Evolutionary conservation across 2,113 vertebrate species (phyloP), one percentile per base, ranked within the genome.

Genomic region (Theristicus caerulescens): DNA sequence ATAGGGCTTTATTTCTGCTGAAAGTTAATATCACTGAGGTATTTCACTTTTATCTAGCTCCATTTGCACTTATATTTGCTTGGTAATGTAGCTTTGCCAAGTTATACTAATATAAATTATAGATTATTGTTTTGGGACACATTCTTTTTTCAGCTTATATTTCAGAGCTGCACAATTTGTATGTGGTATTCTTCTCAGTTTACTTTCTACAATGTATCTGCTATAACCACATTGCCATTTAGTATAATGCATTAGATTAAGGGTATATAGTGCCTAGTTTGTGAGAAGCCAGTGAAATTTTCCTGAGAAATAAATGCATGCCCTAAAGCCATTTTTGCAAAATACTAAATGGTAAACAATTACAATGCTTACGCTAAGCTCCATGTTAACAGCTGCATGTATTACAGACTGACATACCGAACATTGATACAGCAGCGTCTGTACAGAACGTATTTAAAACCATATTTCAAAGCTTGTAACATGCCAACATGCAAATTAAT

Each of bases 401-500:
- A 91, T 96, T 91, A 88, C 73, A 94, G 73, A 81, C 57, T 54
- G 83, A 95, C 96, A 92, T 38, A 57, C 16, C 0, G 13, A 96
- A 83, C 84, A 85, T 3, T 25, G 83, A 91, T 91, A 80, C 62
- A 82, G 70, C 44, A 54, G 77, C 54, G 80, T 78, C 95, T 94
- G 83, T 38, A 73, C n/a, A 25, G 79, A 95, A 94, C 18, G 6
- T 52, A 92, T 90, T 93, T 88, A 94, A 97, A 97, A 66, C 80
- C 58, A 13, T 94, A 97, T 97, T 98, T 97, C 93, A 96, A 98
- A 97, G 90, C 89, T 22, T 73, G 86, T 82, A 97, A 94, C 95
- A 83, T 54, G 77, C 88, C 96, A 96, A 96, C 96, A 96, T 96
- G 95, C 95, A 97, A 98, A 98, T 97, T 94, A 97, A 97, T 97